Evolutionary conservation across 2,888 invertebrate species (phyloP).

Genomic region (Troglohyphantes excavatus): DNA sequence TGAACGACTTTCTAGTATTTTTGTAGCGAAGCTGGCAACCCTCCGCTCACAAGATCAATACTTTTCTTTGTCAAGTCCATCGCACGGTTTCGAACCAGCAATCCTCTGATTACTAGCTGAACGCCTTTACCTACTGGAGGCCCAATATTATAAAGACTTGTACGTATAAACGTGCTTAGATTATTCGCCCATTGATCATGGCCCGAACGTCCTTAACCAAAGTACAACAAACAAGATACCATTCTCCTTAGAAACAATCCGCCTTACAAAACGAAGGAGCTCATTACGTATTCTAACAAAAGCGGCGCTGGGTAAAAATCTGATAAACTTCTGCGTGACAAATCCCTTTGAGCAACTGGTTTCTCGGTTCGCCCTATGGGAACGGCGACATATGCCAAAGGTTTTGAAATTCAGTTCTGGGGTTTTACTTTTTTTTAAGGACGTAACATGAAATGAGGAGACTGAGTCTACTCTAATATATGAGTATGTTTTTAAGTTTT

Average conservation of each 20-base stretch:
- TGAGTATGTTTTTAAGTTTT: background rate
- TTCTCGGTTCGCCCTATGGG: constrained; percentile 24
- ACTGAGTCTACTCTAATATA: background rate
- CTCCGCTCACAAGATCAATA: too few relatives aligned
- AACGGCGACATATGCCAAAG: constrained; percentile 30
- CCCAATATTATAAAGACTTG: too few relatives aligned
- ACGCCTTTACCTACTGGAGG: too few relatives aligned
- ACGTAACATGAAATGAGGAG: background rate
- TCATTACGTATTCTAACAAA: constrained; percentile 1
- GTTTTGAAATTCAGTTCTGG: constrained; percentile 42
- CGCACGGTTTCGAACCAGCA: too few relatives aligned
- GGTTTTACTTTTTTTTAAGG: background rate
- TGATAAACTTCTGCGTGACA: background rate
- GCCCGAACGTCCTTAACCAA: too few relatives aligned
- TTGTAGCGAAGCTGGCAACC: too few relatives aligned
- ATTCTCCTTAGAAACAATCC: background rate
- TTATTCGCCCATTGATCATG: too few relatives aligned
- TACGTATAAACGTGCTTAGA: too few relatives aligned
- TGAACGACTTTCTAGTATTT: too few relatives aligned
- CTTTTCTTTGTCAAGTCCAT: too few relatives aligned
- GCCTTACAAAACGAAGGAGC: background rate
- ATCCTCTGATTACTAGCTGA: too few relatives aligned
- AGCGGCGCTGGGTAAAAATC: constrained; percentile 1
- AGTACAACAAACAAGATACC: too few relatives aligned
- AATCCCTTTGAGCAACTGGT: constrained; percentile 26